These are phyloP conservation scores for Sarcoramphus papa DNA, from an alignment of 2,797 vertebrate genomes.

Conservation along the genomic window DNA sequence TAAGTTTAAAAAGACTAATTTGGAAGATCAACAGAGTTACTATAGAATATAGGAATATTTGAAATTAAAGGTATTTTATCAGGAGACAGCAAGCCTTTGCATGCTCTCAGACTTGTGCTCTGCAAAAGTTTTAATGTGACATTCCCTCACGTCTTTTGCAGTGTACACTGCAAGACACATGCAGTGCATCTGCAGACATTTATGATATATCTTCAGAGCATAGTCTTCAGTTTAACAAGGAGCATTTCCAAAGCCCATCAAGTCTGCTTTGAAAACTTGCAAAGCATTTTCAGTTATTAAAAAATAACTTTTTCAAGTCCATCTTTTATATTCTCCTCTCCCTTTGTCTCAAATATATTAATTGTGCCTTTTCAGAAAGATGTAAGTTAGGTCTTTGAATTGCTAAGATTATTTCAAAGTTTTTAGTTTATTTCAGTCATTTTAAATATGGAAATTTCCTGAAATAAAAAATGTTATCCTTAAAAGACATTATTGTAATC, in stretches of 20 bases:
- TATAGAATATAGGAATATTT: not conserved
- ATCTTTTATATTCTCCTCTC: not conserved
- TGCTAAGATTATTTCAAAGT: not conserved
- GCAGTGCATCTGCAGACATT: not conserved
- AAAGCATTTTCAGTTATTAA: not conserved
- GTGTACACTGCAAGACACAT: not conserved
- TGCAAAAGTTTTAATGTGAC: not conserved
- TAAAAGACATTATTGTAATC: not conserved
- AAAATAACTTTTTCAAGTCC: not conserved
- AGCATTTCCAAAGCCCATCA: not conserved
- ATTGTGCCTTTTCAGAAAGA: not conserved
- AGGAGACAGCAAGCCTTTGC: not conserved
- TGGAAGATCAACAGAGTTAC: not conserved
- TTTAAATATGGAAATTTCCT: not conserved
- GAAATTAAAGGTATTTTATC: not conserved
- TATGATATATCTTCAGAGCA: not conserved
- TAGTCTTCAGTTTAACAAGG: not conserved
- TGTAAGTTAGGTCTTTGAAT: not conserved
- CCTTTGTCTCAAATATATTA: not conserved
- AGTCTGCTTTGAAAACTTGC: not conserved
- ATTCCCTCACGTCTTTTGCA: not conserved
- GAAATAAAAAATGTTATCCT: not conserved
- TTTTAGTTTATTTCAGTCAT: not conserved
- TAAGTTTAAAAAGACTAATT: not conserved
- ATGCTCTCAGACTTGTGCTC: not conserved